Base-by-base conservation (phyloP, 2,113 vertebrate species). In the Damaliscus lunatus region DNA sequence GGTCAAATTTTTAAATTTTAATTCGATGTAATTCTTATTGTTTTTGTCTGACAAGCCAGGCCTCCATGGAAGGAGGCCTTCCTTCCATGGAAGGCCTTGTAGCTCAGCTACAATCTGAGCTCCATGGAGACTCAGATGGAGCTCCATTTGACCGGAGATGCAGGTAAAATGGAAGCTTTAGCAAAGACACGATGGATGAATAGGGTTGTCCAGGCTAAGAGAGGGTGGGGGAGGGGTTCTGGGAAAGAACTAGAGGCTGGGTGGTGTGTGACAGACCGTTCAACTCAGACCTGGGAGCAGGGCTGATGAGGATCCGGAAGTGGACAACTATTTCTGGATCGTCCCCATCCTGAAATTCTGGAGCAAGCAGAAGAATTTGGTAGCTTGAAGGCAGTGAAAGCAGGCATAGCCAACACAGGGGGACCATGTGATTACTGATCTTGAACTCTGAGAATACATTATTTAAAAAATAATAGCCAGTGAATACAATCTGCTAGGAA, bases 221-320 rank as follows among this genome's bases (percentile, higher is more conserved):
- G 36, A 71, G 16, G 46, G 50, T 16, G 50, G 60, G 40, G 48
- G 31, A 36, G 7, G n/a, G 1, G 4, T 40, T 52, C 85, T 50
- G 50, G 21, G 36, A 83, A 55, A 17, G 15, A n/a, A 33, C 16
- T 36, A 7, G 27, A 29, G 31, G 43, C 33, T 46, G 25, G 23
- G 15, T 25, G 7, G 13, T 11, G 11, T 2, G 3, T 46, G 67
- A 43, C 5, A n/a, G 21, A 5, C 12, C 1, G 1, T 60, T 59
- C 19, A 52, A 13, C 40, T 81, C 36, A 50, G 13, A 40, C 6
- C 2, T 7, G 23, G 3, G 19, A 40, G 9, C 25, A 19, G 71
- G 55, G 7, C 27, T 29, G 48, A 17, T 21, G 27, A 94, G 16
- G 16, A 84, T 7, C 13, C 3, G 3, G 14, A 50, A 57, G 55